Conservation (phyloP, 2,888 invertebrate genomes). For the Drosophila rellima region DNA sequence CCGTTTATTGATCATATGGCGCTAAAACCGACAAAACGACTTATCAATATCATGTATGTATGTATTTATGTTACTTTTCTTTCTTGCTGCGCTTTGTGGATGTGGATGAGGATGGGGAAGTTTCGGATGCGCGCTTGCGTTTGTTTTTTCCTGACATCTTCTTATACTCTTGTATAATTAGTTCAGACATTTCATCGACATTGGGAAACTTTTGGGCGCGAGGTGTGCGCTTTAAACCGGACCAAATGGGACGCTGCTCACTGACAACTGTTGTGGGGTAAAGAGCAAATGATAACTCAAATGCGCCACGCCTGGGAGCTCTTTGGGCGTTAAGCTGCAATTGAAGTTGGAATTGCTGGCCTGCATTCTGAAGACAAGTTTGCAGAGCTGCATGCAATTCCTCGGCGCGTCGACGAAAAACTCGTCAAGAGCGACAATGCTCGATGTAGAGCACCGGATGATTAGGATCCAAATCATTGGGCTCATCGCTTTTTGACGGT, state of each 20-base stretch:
- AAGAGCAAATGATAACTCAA: slow-evolving; percentile 77
- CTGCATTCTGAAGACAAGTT: slow-evolving; percentile 57
- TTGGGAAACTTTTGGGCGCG: slow-evolving; percentile 83
- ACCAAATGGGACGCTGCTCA: slow-evolving; percentile 75
- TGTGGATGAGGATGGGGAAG: slow-evolving; percentile 12
- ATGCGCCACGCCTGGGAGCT: slow-evolving; percentile 81
- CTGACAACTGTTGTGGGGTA: slow-evolving; percentile 46
- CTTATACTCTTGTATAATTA: slow-evolving; percentile 27
- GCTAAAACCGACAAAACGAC: slow-evolving; percentile 36
- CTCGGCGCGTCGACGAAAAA: slow-evolving; percentile 83
- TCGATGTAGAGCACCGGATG: slow-evolving; percentile 82
- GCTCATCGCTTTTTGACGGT: slow-evolving; percentile 3
- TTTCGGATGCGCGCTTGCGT: slow-evolving; percentile 25
- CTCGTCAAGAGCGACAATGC: slow-evolving; percentile 84
- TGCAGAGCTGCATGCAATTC: slow-evolving; percentile 76
- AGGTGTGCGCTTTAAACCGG: slow-evolving; percentile 83
- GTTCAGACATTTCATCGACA: slow-evolving; percentile 47
- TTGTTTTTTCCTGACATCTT: slow-evolving; percentile 7
- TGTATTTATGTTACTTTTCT: not conserved
- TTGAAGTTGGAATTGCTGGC: slow-evolving; percentile 69
- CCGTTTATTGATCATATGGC: slow-evolving; percentile 62
- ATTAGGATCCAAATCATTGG: slow-evolving; percentile 35
- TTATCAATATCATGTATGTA: not conserved
- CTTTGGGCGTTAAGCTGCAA: slow-evolving; percentile 79
- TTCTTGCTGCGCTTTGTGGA: slow-evolving; percentile 34